Percentiles rank a stretch among this genome's conserved stretches.
phyloP scores from a whole-genome alignment of 2,113 vertebrate genomes.

The Antidorcas marsupialis region DNA sequence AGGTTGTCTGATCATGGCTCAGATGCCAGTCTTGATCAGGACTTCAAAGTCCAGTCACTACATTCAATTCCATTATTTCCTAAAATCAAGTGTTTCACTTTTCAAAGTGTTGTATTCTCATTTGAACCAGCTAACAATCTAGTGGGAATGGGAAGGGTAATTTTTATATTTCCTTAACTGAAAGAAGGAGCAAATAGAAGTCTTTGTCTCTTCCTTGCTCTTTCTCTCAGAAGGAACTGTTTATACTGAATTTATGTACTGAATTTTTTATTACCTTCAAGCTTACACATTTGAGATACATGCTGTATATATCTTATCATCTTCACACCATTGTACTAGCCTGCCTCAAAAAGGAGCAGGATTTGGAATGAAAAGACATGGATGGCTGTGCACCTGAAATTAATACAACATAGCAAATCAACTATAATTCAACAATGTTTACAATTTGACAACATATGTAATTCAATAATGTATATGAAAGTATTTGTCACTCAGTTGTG shows the following conservation, averaged over 20 bases:
- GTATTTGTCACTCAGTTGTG: neutral
- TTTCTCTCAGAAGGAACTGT: neutral
- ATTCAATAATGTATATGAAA: neutral
- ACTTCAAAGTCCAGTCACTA: neutral
- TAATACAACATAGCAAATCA: neutral
- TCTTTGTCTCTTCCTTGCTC: neutral
- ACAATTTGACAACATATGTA: neutral
- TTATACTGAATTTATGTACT: neutral
- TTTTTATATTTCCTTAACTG: neutral
- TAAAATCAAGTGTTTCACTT: neutral
- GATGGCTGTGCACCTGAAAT: neutral
- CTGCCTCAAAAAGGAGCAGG: neutral
- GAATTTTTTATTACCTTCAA: neutral
- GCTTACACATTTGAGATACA: neutral
- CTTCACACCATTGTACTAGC: rapidly evolving
- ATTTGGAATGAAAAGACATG: neutral
- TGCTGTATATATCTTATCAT: neutral
- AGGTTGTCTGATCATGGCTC: neutral
- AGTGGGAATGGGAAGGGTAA: neutral
- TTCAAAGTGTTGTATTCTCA: neutral
- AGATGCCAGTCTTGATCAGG: neutral
- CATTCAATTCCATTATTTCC: neutral
- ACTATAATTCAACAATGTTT: neutral
- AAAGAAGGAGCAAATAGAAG: neutral
- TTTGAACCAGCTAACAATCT: neutral